These are phyloP conservation scores for Hecatera dysodea DNA, from an alignment of 2,888 invertebrate species.

Conservation along the genomic window DNA sequence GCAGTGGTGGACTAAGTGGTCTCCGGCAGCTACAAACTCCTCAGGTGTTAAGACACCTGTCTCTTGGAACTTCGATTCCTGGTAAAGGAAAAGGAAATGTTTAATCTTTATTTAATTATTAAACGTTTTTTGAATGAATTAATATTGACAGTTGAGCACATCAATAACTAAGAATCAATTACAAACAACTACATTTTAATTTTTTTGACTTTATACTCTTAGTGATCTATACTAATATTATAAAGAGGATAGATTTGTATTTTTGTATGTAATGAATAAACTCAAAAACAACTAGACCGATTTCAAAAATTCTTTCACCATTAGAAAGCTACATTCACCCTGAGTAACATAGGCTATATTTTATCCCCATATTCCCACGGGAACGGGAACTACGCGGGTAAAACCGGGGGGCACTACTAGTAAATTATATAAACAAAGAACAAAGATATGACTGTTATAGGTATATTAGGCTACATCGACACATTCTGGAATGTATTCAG, in stretches of 20 bases:
- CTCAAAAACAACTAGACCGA: too few relatives aligned
- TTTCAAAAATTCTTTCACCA: too few relatives aligned
- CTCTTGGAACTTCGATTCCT: slow-evolving; percentile 99
- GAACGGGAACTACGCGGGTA: too few relatives aligned
- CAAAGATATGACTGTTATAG: slow-evolving; percentile 17
- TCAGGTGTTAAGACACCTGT: slow-evolving; percentile 99
- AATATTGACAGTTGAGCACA: slow-evolving; percentile 7
- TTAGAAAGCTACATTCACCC: too few relatives aligned
- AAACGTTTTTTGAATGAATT: neutral
- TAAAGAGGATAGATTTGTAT: too few relatives aligned
- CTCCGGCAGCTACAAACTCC: slow-evolving; percentile 99
- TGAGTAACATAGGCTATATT: too few relatives aligned
- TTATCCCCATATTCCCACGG: too few relatives aligned
- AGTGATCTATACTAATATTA: too few relatives aligned
- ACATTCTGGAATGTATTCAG: slow-evolving; percentile 10
- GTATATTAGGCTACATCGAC: neutral
- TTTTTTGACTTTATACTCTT: slow-evolving; percentile 11
- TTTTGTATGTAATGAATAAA: too few relatives aligned
- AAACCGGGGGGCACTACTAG: too few relatives aligned
- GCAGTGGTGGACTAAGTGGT: slow-evolving; percentile 99
- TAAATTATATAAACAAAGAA: too few relatives aligned
- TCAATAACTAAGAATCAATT: slow-evolving; percentile 21
- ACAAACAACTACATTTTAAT: slow-evolving; percentile 3
- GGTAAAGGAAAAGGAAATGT: neutral
- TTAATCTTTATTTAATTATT: neutral